Base-by-base conservation (phyloP, 2,888 invertebrate species). In the Coelopa pilipes region DNA sequence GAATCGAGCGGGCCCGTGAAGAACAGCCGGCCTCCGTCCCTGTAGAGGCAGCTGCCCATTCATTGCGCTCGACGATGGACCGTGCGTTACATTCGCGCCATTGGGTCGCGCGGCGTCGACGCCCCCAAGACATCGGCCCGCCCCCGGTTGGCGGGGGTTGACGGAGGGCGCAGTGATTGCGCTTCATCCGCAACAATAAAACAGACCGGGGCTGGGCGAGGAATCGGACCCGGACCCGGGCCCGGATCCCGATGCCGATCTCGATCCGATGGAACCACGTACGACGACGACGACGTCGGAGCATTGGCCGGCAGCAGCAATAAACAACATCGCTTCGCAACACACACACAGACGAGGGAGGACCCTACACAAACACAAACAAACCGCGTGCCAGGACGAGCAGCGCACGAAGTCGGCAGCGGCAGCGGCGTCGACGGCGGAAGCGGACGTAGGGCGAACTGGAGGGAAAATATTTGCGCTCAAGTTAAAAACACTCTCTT, bases 141-240 rank as follows among this genome's bases (percentile, higher is more conserved):
- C 7, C 34, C 34, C 7, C 34, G 34, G 34, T 34, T 34, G 53
- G 15, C 5, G 10, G n/a, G 53, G 15, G n/a, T 53, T 11, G 49
- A 63, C 62, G 70, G 34, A 34, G 34, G 7, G 34, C 82, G 81
- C 83, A 81, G 80, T 82, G 83, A 82, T 83, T 83, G 82, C 82
- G 82, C 81, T 82, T 83, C 82, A 83, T 82, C 83, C 82, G 82
- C 81, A 79, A 83, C 83, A 82, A 83, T 83, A 83, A 83, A 83
- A 83, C 81, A 83, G 82, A 79, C 80, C 82, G 82, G 75, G 77
- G 76, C 71, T 55, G 34, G 53, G 73, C 74, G 69, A 72, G 72
- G 4, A 5, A 46, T 12, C 66, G 59, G 57, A 34, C 46, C 70
- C 17, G 24, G 49, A 45, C 34, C 17, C 15, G 15, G n/a, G n/a